Conservation (phyloP, 2,113 vertebrate species). For the Cyanoliseus patagonus region DNA sequence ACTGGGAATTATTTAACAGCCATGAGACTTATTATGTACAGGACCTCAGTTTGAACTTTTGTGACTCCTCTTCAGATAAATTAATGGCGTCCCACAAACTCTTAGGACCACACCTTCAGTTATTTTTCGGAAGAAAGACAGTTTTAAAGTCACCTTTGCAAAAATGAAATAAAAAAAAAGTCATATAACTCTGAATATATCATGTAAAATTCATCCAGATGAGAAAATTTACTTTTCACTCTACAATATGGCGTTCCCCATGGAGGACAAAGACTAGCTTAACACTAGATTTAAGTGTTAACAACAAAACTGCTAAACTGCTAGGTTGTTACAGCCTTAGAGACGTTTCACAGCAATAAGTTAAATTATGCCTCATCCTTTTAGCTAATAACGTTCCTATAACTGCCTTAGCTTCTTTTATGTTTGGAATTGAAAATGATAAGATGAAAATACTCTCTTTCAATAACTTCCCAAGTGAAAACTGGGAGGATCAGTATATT, state of each 20-base stretch:
- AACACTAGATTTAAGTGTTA: background rate
- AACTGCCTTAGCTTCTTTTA: background rate
- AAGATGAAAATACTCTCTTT: background rate
- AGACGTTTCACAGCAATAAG: background rate
- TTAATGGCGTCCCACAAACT: background rate
- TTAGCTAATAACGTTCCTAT: background rate
- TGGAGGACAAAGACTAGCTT: background rate
- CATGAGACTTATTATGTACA: background rate
- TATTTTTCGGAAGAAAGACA: background rate
- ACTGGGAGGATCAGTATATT: background rate
- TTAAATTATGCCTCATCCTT: background rate
- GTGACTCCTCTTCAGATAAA: background rate
- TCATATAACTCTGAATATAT: background rate
- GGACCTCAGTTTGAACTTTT: conserved; percentile 12
- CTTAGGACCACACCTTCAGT: background rate
- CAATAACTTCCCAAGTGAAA: background rate
- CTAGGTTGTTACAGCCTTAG: background rate
- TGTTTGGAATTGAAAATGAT: background rate
- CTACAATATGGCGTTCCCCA: background rate
- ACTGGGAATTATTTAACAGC: conserved; percentile 32
- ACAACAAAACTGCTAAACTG: background rate
- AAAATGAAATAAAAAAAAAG: too few relatives aligned
- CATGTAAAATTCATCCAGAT: background rate
- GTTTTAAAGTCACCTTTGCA: background rate
- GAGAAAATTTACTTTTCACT: background rate